These are phyloP conservation scores for Reticulitermes speratus DNA, from an alignment of 1,140 invertebrate species.

Conservation along the genomic window DNA sequence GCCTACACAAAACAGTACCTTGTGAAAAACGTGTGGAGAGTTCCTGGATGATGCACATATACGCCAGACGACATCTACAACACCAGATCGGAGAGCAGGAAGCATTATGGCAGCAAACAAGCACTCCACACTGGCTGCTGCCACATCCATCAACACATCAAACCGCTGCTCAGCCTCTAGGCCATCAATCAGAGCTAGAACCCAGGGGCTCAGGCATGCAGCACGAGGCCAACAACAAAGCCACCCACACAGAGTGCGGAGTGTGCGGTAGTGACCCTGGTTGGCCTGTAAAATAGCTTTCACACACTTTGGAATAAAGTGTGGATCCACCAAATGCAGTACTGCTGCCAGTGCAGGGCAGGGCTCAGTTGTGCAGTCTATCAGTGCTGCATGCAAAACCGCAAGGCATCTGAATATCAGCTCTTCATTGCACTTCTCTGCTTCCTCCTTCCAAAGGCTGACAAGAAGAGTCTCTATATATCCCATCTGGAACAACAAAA, in stretches of 20 bases:
- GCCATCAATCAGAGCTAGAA: conserved; percentile 53
- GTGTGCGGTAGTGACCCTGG: conserved; percentile 48
- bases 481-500: not conserved
- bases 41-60: not conserved
- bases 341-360: conserved; percentile 56
- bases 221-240: conserved; percentile 51
- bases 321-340: conserved; percentile 51
- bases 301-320: conserved; percentile 50
- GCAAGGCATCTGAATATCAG: not conserved
- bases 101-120: conserved; percentile 49
- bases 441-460: not conserved
- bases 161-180: conserved; percentile 53
- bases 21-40: conserved; percentile 32
- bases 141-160: conserved; percentile 51
- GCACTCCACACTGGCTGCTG: conserved; percentile 50
- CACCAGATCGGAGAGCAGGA: conserved; percentile 47
- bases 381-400: not conserved
- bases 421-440: not conserved
- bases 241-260: conserved; percentile 54
- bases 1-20: too few relatives aligned
- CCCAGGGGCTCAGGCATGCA: conserved; percentile 50
- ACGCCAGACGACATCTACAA: conserved; percentile 51
- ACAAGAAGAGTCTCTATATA: not conserved
- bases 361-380: conserved; percentile 41
- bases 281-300: conserved; percentile 39